Base-by-base conservation (phyloP, 2,888 invertebrate genomes). In the Caenorhabditis panamensis region DNA sequence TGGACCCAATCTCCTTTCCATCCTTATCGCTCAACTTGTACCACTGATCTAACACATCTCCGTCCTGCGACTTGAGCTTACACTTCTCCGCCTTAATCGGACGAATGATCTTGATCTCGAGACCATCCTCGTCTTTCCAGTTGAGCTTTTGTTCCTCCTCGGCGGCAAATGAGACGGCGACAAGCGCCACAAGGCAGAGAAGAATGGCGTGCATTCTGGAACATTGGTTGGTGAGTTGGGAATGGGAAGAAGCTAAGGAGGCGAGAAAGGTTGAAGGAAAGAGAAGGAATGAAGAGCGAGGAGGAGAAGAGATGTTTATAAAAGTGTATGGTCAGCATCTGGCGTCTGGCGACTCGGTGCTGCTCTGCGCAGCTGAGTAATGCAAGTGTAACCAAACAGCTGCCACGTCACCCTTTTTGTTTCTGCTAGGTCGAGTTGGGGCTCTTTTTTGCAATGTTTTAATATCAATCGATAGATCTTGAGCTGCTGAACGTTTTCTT, bases 1-100 rank as follows among this genome's bases (percentile, higher is more conserved):
- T 90, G 36, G 85, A 84, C 71, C 90, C 90, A 66, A 90, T 88
- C 69, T 89, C 89, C 73, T 90, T 90, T 78, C 90, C 90, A 31
- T 89, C 88, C 79, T 88, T 86, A 68, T 90, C 90, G 41, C 82
- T 81, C 82, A 90, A 71, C 78, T 88, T 87, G 86, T 90, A 90
- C 84, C 81, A 90, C 76, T 90, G 90, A 41, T 90, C 88, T 56
- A 88, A 71, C 24, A 83, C 82, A 44, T 86, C 86, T 64, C 86
- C 86, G 5, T 82, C 85, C 71, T 85, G 86, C 31, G 87, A 87
- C 79, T 90, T 90, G 67, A 89, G 75, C 61, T 82, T 85, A 76
- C 90, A 90, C 71, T 90, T 90, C 63, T 90, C 90, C 1, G 84
- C 85, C 77, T 87, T 85, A 79, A 90, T 87, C 44, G 90, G 90